A percentile compares a stretch with the other conserved stretches of the same genome.
These are phyloP conservation scores for Yponomeuta sedellus DNA, from an alignment of 2,888 invertebrate genomes.

Conservation along the genomic window DNA sequence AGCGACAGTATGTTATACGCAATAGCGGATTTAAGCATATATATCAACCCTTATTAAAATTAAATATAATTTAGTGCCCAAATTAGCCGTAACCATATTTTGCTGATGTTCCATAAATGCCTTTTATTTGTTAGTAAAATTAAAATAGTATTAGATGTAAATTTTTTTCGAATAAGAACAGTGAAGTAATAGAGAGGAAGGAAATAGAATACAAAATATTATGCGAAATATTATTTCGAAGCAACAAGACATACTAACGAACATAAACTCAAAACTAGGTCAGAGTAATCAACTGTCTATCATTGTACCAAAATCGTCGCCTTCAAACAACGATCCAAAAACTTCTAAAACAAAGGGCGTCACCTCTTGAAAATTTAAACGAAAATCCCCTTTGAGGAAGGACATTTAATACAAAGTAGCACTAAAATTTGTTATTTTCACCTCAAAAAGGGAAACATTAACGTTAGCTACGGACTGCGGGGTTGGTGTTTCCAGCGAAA, in stretches of 20 bases:
- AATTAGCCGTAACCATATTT: no score
- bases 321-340: neutral
- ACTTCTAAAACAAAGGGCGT: neutral
- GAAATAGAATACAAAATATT: no score
- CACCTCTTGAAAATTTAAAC: neutral
- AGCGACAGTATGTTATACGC: no score
- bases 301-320: neutral
- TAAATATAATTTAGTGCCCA: no score
- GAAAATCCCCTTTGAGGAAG: neutral
- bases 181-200: no score
- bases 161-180: no score
- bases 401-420: neutral
- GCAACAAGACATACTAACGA: neutral
- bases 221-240: no score
- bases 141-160: no score
- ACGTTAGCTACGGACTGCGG: neutral
- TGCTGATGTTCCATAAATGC: no score
- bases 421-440: slow-evolving; percentile 7
- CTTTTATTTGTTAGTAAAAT: no score
- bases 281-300: neutral
- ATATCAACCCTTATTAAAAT: no score
- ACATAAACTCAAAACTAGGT: neutral
- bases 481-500: neutral
- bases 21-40: no score
- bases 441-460: neutral